Base-by-base conservation (phyloP, 2,113 vertebrate genomes). In the Talpa occidentalis region DNA sequence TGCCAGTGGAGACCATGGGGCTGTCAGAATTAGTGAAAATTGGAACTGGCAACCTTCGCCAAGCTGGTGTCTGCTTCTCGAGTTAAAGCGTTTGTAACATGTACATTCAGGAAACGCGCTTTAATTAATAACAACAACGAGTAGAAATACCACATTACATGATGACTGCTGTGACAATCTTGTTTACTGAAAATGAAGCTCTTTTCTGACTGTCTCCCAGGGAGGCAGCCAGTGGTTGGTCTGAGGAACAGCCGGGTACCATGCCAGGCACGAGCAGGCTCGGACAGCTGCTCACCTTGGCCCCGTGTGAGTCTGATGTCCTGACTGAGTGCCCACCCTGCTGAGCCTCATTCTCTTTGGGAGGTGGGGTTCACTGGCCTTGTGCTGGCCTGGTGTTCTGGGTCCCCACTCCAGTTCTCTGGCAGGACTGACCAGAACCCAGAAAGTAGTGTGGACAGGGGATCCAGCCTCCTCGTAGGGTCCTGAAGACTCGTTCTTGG, bases 31-130 rank as follows among this genome's bases (percentile, higher is more conserved):
- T 11, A 40, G 66, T 30, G 28, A 83, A 72, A 12, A n/a, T 17
- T n/a, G 16, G 30, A 62, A 64, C 35, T 26, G 35, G n/a, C 28
- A 10, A 22, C 16, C 52, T 19, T 54, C 22, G 1, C 44, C 26
- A 26, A 37, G 28, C 22, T 47, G 5, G 26, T 3, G 14, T 56
- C 62, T 62, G 16, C 42, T 0, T 1, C 1, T 1, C 2, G 47
- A 0, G 1, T 28, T 5, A 44, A 80, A 70, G 80, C 16, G 24
- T 86, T 64, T 62, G 16, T 54, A 42, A 79, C 17, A n/a, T 5
- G 21, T 6, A 4, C 22, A 1, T 72, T 80, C 52, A 56, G 73
- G 47, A 74, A 79, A 32, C 19, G 24, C 21, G 40, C 10, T 77
- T 82, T 88, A 37, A n/a, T 66, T 83, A 35, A n/a, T 37, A 42